These are phyloP conservation scores for Astur gentilis DNA, from an alignment of 2,113 vertebrate genomes.

Conservation along the genomic window DNA sequence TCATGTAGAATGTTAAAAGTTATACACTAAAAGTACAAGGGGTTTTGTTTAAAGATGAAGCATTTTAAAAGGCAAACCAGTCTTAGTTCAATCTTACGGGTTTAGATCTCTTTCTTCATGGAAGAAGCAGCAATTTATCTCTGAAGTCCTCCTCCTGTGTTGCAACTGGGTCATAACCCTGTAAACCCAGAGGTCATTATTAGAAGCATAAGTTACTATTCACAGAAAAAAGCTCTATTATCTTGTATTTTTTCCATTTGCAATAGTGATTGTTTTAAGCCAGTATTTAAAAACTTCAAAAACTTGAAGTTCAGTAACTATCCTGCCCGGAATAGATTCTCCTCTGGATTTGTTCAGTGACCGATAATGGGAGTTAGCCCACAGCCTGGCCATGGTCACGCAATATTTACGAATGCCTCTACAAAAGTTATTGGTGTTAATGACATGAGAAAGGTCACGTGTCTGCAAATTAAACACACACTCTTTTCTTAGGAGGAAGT, in stretches of 20 bases:
- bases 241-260: neutral
- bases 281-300: neutral
- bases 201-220: fast-evolving
- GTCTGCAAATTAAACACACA: neutral
- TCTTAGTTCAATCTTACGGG: fast-evolving
- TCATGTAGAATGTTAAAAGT: neutral
- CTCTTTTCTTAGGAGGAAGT: slow-evolving; percentile 79
- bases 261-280: neutral
- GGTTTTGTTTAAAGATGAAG: neutral
- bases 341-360: neutral
- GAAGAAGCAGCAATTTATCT: neutral
- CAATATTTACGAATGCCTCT: neutral
- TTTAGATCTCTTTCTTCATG: neutral
- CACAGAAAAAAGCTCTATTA: neutral
- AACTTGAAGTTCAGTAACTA: neutral
- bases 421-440: neutral
- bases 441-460: fast-evolving
- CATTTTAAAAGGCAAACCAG: neutral
- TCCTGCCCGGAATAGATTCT: neutral
- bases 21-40: too few relatives aligned
- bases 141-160: neutral
- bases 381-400: fast-evolving
- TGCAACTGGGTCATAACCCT: neutral
- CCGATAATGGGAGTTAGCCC: neutral
- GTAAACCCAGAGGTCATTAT: neutral